Conservation (phyloP, 2,888 invertebrate genomes). For the Leptinotarsa tumamoca region DNA sequence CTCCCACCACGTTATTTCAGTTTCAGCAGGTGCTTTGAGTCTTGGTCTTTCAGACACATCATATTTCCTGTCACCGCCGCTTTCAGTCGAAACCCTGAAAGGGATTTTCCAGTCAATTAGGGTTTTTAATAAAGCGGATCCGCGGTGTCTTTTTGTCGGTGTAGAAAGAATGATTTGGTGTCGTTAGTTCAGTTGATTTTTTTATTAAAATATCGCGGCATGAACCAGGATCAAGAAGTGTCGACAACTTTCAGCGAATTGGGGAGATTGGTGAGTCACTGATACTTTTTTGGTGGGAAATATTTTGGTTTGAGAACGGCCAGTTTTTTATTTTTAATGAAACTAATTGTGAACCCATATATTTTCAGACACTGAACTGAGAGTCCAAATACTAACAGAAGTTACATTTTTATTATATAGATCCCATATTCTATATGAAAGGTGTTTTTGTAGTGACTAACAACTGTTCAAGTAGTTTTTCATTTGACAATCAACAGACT, state of each 20-base stretch:
- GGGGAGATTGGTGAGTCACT: conserved; percentile 62
- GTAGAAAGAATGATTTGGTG: conserved; percentile 42
- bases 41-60: conserved; percentile 57
- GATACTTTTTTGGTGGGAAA: neutral
- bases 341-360: too few relatives aligned
- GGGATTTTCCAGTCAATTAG: conserved; percentile 43
- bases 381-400: too few relatives aligned
- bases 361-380: too few relatives aligned
- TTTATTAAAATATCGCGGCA: conserved; percentile 46
- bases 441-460: too few relatives aligned
- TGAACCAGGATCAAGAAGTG: conserved; percentile 66
- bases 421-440: too few relatives aligned
- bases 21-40: conserved; percentile 56
- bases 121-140: conserved; percentile 22
- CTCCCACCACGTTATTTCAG: conserved; percentile 53
- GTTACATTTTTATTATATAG: too few relatives aligned
- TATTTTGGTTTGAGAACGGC: neutral
- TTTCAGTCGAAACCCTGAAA: conserved; percentile 36
- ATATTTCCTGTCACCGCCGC: conserved; percentile 58
- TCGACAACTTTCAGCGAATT: conserved; percentile 62
- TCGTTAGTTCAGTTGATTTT: conserved; percentile 29
- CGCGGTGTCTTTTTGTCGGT: conserved; percentile 29
- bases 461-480: too few relatives aligned
- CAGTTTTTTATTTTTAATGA: too few relatives aligned
- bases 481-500: too few relatives aligned